Base-by-base conservation (phyloP, 2,797 vertebrate species). In the Corythornis leucogaster region DNA sequence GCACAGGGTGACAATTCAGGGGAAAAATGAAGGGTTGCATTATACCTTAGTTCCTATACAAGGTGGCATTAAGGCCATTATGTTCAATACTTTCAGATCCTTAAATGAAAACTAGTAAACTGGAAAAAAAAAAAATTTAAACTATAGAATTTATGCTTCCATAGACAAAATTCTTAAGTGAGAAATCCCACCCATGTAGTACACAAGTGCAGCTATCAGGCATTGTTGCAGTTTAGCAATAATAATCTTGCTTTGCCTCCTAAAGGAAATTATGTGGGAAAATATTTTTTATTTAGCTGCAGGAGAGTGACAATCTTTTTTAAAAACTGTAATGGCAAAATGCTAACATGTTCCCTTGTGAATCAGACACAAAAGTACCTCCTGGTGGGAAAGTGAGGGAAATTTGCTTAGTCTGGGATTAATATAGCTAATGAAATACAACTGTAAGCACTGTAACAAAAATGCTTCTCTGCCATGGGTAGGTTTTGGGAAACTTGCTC, bases 321-420 rank as follows among this genome's bases (percentile, higher is more conserved):
- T 76, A 62, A 87, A 80, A 76, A 31, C 40, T 84, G 11, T 63
- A 76, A 75, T 30, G 43, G 69, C 43, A 87, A 69, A 94, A 89
- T 50, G 20, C 64, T 92, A 83, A 45, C 54, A 30, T 26, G 18
- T 45, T 91, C 67, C 59, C 83, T 66, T 87, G 70, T 68, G 70
- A 92, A 81, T 85, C 48, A 82, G 63, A 83, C 76, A 80, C 51
- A 83, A 53, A 95, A 80, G 48, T 57, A 67, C 9, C 24, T 91
- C 70, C 85, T 87, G 61, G 31, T 89, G 80, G 53, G 83, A 88
- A 45, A 68, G n/a, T 93, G 80, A 58, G 57, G 62, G 57, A 85
- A 80, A 71, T 78, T 53, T 81, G 30, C 75, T 79, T 81, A 45
- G 38, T 67, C 25, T 90, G 61, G 75, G 83, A 93, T 90, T 95